Conservation (phyloP, 2,113 vertebrate genomes). For the Microcebus murinus region DNA sequence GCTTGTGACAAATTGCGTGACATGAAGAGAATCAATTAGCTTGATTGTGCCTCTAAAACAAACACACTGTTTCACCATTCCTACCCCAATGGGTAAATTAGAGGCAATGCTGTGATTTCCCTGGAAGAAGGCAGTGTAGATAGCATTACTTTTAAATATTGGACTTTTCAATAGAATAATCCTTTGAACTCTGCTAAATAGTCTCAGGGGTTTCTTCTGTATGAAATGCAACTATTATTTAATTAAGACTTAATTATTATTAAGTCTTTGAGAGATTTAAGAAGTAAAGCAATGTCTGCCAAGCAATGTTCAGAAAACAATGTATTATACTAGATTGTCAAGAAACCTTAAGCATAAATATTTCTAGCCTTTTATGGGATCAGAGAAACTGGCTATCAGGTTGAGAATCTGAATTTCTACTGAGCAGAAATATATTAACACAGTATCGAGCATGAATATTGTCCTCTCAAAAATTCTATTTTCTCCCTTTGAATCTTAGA, state of each 20-base stretch:
- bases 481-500: conserved; percentile 15
- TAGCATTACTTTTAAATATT: background rate
- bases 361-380: background rate
- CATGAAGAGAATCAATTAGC: conserved; percentile 42
- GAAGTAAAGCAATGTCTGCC: background rate
- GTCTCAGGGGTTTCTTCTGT: background rate
- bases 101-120: background rate
- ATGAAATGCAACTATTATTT: background rate
- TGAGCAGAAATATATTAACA: conserved; percentile 40
- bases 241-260: too few species aligned
- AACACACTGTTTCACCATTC: background rate
- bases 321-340: background rate
- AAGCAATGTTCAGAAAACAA: conserved; percentile 11
- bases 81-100: background rate
- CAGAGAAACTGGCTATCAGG: background rate
- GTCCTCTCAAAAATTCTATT: conserved; percentile 34
- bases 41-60: background rate
- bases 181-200: background rate
- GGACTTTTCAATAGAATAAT: background rate
- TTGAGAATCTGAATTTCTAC: background rate
- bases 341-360: conserved; percentile 39
- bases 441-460: background rate
- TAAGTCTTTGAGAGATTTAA: background rate
- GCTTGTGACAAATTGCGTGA: background rate
- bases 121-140: background rate